Percentiles rank a stretch among this genome's conserved stretches.
Conservation (phyloP, 2,113 vertebrate species). For the Penelope pileata region DNA sequence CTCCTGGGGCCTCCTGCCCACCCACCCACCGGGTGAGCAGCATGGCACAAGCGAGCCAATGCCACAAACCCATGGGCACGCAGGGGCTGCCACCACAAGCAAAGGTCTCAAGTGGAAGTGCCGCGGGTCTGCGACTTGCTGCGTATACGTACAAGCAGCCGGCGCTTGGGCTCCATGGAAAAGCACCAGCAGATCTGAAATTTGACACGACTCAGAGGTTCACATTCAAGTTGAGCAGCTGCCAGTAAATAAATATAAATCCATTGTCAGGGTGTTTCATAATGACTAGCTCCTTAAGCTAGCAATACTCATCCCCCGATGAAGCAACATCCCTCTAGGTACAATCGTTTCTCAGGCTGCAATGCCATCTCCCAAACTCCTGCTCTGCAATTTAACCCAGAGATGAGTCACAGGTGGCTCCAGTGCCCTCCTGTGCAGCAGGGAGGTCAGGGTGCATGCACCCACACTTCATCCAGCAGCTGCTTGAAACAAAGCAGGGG, state of each 20-base stretch:
- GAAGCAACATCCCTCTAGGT: constrained; percentile 23
- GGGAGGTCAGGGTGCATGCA: not conserved
- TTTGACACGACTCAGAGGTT: not conserved
- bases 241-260: constrained; percentile 55
- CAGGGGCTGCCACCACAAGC: not conserved
- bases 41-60: not conserved
- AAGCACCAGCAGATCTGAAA: constrained; percentile 32
- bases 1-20: not conserved
- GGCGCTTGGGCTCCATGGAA: not conserved
- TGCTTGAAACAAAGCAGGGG: not conserved
- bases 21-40: not conserved
- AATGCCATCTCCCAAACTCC: not conserved
- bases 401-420: not conserved
- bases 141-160: not conserved
- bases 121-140: not conserved
- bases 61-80: not conserved
- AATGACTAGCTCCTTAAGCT: not conserved
- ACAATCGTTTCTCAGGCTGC: not conserved
- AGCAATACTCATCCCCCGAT: not conserved
- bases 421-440: accelerated
- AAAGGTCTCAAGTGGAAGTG: not conserved
- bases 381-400: not conserved
- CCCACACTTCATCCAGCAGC: not conserved
- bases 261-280: constrained; percentile 30
- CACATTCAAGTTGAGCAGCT: not conserved